Base-by-base conservation (phyloP, 30 jellyfish, hydroid and myxozoan genomes). In the Cassiopea andromeda region DNA sequence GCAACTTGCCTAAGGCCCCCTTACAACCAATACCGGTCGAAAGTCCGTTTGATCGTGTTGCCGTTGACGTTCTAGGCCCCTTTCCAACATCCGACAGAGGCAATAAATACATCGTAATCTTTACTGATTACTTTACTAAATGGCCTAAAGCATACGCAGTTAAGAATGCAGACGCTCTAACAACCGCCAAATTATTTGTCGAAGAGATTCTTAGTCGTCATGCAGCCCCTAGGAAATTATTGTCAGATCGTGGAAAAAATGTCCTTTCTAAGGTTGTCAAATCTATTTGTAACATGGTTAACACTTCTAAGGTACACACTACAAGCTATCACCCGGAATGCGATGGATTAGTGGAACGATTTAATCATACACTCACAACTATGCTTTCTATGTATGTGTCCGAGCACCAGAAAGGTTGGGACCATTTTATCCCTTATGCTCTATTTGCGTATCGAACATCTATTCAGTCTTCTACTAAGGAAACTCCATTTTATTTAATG, bases 61-160 rank as follows among this genome's bases (percentile, higher is more conserved):
- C 93, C n/a, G 90, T 83, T 9, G 97, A 90, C 71, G 91, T 90
- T 67, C 60, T 84, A 69, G 93, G 97, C 75, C 97, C 93, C 18
- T 84, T 90, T 68, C 97, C 97, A 5, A 82, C 90, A 19, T 75
- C 93, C 9, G 77, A 83, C 5, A 59, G 67, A 48, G 97, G 94
- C 2, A 84, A 83, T 71, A 81, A 75, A 27, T 64, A 64, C 43
- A 17, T 64, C 6, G 15, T 64, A 16, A 64, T 64, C 73, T 64
- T 64, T 27, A 4, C 73, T 4, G 73, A 64, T 64, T 64, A 64
- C 27, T 64, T 64, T 17, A 64, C 73, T 17, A 67, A 76, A 18
- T 90, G 97, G 97, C 90, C 97, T 49, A 90, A 84, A 61, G 94
- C 93, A 66, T 90, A 75, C 69, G 91, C 97, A 1, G 93, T 84